Base-by-base conservation (phyloP, 2,888 invertebrate species). In the Unio pictorum region DNA sequence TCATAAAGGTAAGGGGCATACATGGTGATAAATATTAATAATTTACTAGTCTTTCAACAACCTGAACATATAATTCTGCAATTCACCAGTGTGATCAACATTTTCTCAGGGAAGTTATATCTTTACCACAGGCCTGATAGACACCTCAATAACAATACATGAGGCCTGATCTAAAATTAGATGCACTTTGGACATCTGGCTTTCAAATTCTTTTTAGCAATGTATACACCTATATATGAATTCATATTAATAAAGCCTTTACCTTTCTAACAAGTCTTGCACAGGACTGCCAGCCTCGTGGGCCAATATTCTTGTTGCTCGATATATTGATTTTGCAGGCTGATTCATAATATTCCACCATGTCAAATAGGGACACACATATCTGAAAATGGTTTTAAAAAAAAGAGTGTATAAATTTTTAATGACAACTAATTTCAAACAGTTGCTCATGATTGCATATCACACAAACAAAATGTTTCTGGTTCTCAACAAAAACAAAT, bases 261-360 rank as follows among this genome's bases (percentile, higher is more conserved):
- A 95, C 95, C 92, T 94, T 94, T 89, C 94, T 94, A 75, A 95
- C 92, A 92, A 95, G 94, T 80, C 94, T 92, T 55, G 94, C 93
- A 79, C 95, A 95, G 0, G 95, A 94, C 86, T 94, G 94, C 96
- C 96, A 96, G 17, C 96, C 96, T 60, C 95, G 91, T 62, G 93
- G 92, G 68, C 94, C 94, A 89, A 96, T 94, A 81, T 92, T 92
- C 71, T 93, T 91, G 89, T 95, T 96, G 66, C 93, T 94, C 55
- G 94, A 94, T 76, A 97, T 93, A 88, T 94, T 94, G 74, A 97
- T 90, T 79, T 93, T 92, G 0, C 93, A 92, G 1, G 95, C 93
- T 61, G 96, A 95, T 88, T 96, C 96, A 90, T 97, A 97, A 89
- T 95, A 97, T 88, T 97, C 96, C 75, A 96, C 92, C 95, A 96